Base-by-base conservation (phyloP, 2,888 invertebrate genomes). In the Leptinotarsa peninsularis region DNA sequence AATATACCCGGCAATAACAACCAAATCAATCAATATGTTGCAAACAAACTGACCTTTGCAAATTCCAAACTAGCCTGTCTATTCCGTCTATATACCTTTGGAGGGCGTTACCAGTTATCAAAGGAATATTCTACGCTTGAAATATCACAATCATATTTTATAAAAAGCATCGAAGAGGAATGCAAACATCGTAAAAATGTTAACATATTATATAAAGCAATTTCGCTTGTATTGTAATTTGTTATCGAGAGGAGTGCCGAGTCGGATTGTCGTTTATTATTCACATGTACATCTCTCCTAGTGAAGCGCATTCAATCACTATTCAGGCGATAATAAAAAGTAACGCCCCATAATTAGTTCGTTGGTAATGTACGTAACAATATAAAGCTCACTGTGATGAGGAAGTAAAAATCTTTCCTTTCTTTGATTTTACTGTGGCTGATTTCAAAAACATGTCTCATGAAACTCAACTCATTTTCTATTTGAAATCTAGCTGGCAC, bases 11-110 rank as follows among this genome's bases (percentile, higher is more conserved):
- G 70, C 63, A 73, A 69, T 18, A 75, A 73, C 66, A 77, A 56
- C 76, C 78, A 77, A 80, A 81, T 81, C 81, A 80, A 77, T 78
- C 76, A 76, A 76, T 78, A 60, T 77, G 77, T 76, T 78, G 78
- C 77, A 78, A 79, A 79, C 75, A 76, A 78, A 81, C 75, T 83
- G 82, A 83, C 83, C 83, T 83, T 83, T 83, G 78, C 78, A 76
- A 83, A 83, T 83, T 83, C 83, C 83, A 75, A 82, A 83, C 83
- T 83, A 83, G 83, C 83, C 83, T 80, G 58, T 80, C 76, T 80
- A 80, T 79, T 18, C 63, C 43, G 50, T 67, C 67, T 54, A 68
- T 54, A 81, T 79, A 79, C 79, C 58, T 23, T 5, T 21, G 74
- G 76, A 80, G 81, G 83, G 83, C 80, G 82, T 81, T 79, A 82